phyloP scores from a whole-genome alignment of 2,797 vertebrate genomes.

The Aquila chrysaetos region DNA sequence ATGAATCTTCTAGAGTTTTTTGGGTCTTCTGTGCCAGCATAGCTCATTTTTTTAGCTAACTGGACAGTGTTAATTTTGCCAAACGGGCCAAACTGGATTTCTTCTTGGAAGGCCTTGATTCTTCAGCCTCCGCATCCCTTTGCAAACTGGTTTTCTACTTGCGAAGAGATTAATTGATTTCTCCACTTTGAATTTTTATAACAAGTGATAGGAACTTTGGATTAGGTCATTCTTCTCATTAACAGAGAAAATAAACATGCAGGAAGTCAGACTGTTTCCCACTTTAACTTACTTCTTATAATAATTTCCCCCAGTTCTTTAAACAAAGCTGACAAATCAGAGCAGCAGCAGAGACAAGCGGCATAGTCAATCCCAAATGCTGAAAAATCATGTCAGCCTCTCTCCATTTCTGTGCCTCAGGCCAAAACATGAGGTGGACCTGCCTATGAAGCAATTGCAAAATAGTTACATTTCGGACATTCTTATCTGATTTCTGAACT shows the following conservation, averaged over 20 bases:
- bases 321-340: neutral
- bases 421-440: neutral
- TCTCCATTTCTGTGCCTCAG: neutral
- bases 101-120: neutral
- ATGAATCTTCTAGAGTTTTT: neutral
- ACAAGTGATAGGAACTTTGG: neutral
- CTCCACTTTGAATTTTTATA: neutral
- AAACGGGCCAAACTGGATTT: neutral
- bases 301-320: neutral
- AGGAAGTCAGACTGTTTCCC: neutral
- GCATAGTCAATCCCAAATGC: neutral
- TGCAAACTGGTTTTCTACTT: neutral
- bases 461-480: neutral
- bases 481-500: conserved; percentile 5
- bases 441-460: neutral
- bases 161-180: neutral
- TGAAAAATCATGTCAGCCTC: neutral
- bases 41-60: neutral
- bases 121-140: neutral
- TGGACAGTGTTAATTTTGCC: neutral
- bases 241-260: neutral
- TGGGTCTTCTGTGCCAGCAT: neutral
- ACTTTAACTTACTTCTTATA: neutral
- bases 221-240: neutral
- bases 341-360: neutral